A percentile compares a stretch with the other conserved stretches of the same genome.
These are phyloP conservation scores for Ciconia stormi DNA, from an alignment of 2,113 vertebrate genomes.

Conservation along the genomic window DNA sequence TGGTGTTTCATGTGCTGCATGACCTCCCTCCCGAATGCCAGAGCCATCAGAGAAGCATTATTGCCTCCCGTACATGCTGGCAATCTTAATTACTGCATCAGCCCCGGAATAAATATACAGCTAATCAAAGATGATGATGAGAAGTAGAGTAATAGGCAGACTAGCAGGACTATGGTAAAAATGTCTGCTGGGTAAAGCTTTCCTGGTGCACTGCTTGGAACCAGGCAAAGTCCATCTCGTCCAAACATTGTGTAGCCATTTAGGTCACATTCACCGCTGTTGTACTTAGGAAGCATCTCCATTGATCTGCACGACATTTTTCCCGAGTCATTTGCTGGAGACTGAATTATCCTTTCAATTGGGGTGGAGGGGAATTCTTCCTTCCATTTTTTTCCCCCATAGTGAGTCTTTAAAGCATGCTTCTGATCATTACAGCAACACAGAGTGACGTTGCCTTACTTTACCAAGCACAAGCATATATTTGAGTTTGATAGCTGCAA, in stretches of 20 bases:
- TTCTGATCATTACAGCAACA: background rate
- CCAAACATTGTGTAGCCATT: background rate
- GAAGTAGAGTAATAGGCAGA: background rate
- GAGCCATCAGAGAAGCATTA: background rate
- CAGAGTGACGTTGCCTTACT: background rate
- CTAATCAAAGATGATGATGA: background rate
- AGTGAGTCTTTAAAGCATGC: background rate
- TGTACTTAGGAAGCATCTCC: background rate
- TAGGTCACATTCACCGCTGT: background rate
- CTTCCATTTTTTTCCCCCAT: background rate
- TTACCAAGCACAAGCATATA: background rate
- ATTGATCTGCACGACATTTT: background rate
- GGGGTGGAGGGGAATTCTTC: background rate
- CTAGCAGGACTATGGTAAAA: background rate
- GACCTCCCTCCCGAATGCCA: background rate
- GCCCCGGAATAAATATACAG: background rate
- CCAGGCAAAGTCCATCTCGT: background rate
- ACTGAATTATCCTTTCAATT: background rate
- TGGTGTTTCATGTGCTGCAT: background rate
- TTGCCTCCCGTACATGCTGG: background rate
- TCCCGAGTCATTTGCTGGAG: background rate
- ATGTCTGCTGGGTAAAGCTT: background rate
- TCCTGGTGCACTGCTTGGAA: background rate
- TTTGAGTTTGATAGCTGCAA: background rate
- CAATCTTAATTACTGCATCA: background rate